Evolutionary conservation across 2,888 invertebrate species (phyloP).

Genomic region (Spilarctia lutea): DNA sequence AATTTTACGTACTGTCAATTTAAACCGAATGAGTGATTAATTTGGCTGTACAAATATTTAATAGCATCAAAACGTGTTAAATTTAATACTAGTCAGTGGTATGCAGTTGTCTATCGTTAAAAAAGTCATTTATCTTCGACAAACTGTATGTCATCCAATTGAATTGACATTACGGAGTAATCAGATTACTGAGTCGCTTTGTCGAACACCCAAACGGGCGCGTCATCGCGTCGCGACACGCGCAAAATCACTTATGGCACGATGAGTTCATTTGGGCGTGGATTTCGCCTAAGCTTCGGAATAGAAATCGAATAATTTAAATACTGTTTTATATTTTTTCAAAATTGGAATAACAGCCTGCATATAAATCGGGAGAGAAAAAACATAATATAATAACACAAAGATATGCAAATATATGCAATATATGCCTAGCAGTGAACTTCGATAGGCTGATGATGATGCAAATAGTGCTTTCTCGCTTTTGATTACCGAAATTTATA

Average conservation of each 20-base stretch:
- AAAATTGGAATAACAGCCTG: neutral
- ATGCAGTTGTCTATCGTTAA: slow-evolving; percentile 16
- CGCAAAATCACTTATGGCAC: slow-evolving; percentile 47
- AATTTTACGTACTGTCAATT: too few species aligned
- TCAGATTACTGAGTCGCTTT: slow-evolving; percentile 42
- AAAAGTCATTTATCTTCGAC: slow-evolving; percentile 33
- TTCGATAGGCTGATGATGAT: too few species aligned
- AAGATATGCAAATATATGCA: too few species aligned
- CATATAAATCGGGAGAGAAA: neutral
- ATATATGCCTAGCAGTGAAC: too few species aligned
- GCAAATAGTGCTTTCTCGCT: neutral
- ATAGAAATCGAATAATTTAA: slow-evolving; percentile 20
- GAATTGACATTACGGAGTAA: slow-evolving; percentile 44
- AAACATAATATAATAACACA: neutral
- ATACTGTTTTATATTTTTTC: neutral
- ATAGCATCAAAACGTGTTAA: neutral
- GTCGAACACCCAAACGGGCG: slow-evolving; percentile 9
- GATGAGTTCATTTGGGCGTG: slow-evolving; percentile 45
- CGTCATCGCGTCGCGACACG: slow-evolving; percentile 37
- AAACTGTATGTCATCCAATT: slow-evolving; percentile 46
- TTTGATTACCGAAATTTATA: neutral
- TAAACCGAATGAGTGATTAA: too few species aligned
- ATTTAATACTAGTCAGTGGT: slow-evolving; percentile 22
- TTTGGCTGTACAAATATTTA: neutral
- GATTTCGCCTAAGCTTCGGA: slow-evolving; percentile 31